Evolutionary conservation across 2,113 vertebrate species (phyloP).

Genomic region (Sclerurus mexicanus): DNA sequence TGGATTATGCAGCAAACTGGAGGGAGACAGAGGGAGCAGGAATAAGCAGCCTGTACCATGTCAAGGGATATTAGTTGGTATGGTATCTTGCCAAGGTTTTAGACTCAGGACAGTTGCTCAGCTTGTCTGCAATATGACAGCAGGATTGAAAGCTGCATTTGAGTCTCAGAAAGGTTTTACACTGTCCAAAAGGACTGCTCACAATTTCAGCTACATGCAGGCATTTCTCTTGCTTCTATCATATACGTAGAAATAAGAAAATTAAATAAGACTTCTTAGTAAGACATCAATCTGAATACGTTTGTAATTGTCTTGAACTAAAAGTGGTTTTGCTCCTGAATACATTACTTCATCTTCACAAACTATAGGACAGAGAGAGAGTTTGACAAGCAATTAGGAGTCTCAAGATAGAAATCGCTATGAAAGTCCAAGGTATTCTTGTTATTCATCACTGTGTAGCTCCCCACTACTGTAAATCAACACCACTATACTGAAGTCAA

Average conservation of each 20-base stretch:
- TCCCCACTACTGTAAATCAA: slow-evolving; percentile 28
- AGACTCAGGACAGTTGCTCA: background rate
- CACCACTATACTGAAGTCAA: slow-evolving; percentile 3
- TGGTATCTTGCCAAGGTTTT: background rate
- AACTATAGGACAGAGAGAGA: background rate
- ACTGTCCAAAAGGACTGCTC: background rate
- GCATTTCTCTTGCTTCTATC: background rate
- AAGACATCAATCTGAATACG: background rate
- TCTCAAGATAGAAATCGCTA: background rate
- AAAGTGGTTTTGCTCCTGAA: background rate
- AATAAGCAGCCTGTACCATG: background rate
- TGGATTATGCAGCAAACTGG: background rate
- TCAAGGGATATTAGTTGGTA: background rate
- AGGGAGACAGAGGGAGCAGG: background rate
- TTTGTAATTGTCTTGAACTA: background rate
- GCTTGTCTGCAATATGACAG: background rate
- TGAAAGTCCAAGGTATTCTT: background rate
- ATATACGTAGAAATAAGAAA: background rate
- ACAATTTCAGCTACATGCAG: background rate
- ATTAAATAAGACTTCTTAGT: background rate
- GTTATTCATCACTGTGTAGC: slow-evolving; percentile 14
- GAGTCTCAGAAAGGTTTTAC: background rate
- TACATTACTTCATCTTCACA: background rate
- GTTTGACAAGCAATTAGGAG: slow-evolving; percentile 36
- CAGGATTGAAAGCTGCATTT: background rate